These are phyloP conservation scores for Catonia carolina DNA, from an alignment of 2,888 invertebrate species.

Conservation along the genomic window DNA sequence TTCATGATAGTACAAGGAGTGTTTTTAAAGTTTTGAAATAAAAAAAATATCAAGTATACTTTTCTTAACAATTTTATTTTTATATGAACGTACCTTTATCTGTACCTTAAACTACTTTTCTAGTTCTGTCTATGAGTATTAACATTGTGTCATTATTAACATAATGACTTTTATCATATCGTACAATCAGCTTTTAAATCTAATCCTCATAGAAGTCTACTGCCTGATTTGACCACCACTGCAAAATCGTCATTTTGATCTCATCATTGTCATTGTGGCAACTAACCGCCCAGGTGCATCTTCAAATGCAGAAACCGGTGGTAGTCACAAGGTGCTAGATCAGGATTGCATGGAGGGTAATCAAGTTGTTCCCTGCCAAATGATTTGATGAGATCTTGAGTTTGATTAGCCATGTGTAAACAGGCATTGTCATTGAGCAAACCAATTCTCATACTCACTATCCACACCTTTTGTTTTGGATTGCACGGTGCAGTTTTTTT, in stretches of 20 bases:
- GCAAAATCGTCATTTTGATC: neutral
- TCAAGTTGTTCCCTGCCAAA: constrained; percentile 28
- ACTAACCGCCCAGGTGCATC: constrained; percentile 1
- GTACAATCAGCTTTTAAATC: neutral
- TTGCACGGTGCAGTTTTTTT: constrained; percentile 23
- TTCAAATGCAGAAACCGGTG: no score
- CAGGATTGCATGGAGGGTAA: constrained; percentile 20
- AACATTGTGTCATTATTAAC: constrained; percentile 8
- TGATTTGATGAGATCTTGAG: constrained; percentile 14
- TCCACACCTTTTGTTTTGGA: constrained; percentile 29
- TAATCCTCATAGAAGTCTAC: constrained; percentile 17
- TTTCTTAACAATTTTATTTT: neutral
- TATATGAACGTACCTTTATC: neutral
- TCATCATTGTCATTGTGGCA: constrained; percentile 18
- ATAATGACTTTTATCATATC: constrained; percentile 18
- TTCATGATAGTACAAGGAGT: neutral
- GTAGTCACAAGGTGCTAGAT: no score
- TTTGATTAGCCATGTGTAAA: constrained; percentile 17
- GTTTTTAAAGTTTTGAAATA: neutral
- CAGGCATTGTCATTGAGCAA: constrained; percentile 4
- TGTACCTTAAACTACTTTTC: constrained; percentile 20
- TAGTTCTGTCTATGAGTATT: no score
- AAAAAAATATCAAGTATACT: neutral
- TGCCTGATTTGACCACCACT: constrained; percentile 11
- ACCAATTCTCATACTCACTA: constrained; percentile 27